Conservation (phyloP, 2,113 vertebrate species). For the Chlamydotis undulata region DNA sequence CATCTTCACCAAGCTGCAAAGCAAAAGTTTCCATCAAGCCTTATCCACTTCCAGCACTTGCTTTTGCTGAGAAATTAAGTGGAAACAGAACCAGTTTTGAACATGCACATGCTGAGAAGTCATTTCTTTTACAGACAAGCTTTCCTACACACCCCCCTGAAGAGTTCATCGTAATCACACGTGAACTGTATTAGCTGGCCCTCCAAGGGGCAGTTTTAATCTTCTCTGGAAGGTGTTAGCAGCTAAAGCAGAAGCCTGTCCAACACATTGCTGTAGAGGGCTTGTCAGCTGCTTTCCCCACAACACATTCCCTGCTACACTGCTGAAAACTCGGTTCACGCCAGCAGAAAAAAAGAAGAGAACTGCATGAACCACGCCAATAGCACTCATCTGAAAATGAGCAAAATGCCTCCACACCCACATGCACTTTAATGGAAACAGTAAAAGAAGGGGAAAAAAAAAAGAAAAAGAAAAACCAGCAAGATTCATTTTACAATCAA, state of each 20-base stretch:
- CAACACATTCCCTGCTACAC: not conserved
- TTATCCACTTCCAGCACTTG: not conserved
- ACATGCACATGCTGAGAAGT: not conserved
- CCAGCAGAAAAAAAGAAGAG: not conserved
- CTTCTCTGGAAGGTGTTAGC: not conserved
- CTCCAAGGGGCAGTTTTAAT: not conserved
- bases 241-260: not conserved
- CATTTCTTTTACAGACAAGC: not conserved
- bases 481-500: not conserved
- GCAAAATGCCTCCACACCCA: not conserved
- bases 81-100: not conserved
- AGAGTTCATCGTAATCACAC: accelerated
- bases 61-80: not conserved
- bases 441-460: not conserved
- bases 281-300: not conserved
- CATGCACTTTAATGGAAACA: not conserved
- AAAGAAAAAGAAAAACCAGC: not conserved
- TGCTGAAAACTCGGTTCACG: not conserved
- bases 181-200: not conserved
- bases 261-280: not conserved
- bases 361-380: not conserved
- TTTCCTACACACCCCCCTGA: not conserved
- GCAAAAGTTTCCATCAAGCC: not conserved
- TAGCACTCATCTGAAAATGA: not conserved
- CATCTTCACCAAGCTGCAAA: not conserved